Evolutionary conservation across 2,797 vertebrate species (phyloP), one percentile per base, ranked within the genome.

Genomic region (Crax fasciolata): DNA sequence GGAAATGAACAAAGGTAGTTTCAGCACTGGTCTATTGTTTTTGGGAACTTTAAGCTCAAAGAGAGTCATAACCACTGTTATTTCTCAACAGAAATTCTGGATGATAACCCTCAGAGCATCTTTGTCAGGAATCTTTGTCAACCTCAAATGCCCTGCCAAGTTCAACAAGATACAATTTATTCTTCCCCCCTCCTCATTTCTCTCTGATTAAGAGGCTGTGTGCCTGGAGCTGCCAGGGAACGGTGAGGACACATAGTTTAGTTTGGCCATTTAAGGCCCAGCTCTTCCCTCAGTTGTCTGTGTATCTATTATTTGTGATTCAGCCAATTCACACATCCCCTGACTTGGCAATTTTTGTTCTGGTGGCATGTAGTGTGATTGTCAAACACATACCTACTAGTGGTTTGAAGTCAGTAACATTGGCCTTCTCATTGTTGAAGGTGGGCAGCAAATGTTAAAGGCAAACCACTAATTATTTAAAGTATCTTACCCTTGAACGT

Each of bases 401-500:
- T 90, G 59, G 27, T 57, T 81, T 93, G 51, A 84, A 90, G 28
- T 71, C 57, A 91, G 77, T 66, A 82, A 38, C 6, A 3, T 3
- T 67, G 17, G 24, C 49, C 25, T 90, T 84, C 71, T 87, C 48
- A 43, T 49, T 25, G 17, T 15, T 84, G 62, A 77, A 81, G 58
- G 62, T 83, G 57, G 81, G 54, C 67, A 92, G 68, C 48, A 84
- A 89, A 85, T 65, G 38, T 39, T 83, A 65, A 75, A 89, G 77
- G 38, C 41, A 93, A 92, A 83, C 79, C 75, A 44, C 89, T 83
- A 80, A 85, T 73, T 89, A 85, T 96, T 93, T 92, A 84, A 92
- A 87, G 43, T 58, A 67, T 87, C 71, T 89, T 87, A 63, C 25
- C 5, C 43, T 82, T 93, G 84, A 87, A 92, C 74, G 52, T 77